These are phyloP conservation scores for Bradypodion pumilum DNA, from an alignment of 2,797 vertebrate species.

Conservation along the genomic window DNA sequence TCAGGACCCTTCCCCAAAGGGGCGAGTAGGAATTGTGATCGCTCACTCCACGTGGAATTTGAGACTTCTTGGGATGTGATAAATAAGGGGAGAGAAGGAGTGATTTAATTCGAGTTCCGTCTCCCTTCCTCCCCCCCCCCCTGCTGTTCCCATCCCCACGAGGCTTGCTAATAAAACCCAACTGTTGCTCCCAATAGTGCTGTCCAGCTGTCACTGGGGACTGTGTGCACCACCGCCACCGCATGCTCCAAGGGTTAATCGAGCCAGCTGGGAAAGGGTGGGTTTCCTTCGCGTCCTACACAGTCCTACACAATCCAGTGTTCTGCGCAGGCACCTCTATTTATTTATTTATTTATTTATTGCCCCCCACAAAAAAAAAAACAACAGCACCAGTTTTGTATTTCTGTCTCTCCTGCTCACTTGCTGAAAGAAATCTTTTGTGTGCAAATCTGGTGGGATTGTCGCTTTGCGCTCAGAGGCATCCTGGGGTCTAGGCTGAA, in stretches of 20 bases:
- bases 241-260: slow-evolving; percentile 9
- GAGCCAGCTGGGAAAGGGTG: neutral
- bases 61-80: neutral
- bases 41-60: neutral
- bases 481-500: neutral
- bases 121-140: neutral
- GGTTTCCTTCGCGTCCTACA: neutral
- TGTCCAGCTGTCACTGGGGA: slow-evolving; percentile 29
- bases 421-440: neutral
- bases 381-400: neutral
- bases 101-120: neutral
- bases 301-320: neutral
- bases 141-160: neutral
- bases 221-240: neutral
- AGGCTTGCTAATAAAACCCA: slow-evolving; percentile 14
- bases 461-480: neutral
- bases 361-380: too few relatives aligned
- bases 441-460: neutral
- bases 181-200: slow-evolving; percentile 26
- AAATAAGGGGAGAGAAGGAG: neutral
- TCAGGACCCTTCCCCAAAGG: neutral
- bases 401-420: neutral
- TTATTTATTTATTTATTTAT: too few relatives aligned
- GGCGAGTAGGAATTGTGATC: neutral
- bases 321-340: neutral